Conservation (phyloP, 1,140 invertebrate genomes). For the Calephelis nemesis region DNA sequence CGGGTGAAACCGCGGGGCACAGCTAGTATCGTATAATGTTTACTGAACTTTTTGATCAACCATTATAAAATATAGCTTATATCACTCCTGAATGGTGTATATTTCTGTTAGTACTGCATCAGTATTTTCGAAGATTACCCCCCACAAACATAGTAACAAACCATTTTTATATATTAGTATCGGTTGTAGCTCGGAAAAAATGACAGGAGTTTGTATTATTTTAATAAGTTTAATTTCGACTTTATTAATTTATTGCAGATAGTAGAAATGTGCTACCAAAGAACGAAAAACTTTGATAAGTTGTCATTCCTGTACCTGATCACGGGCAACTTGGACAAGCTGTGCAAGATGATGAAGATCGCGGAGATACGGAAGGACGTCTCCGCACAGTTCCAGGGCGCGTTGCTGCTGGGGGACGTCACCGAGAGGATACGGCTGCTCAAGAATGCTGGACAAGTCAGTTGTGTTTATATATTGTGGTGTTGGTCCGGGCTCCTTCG, state of each 20-base stretch:
- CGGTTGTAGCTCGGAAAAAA: too few species aligned
- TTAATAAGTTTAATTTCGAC: neutral
- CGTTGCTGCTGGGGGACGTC: conserved; percentile 94
- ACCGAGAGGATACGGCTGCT: conserved; percentile 93
- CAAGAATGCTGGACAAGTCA: conserved; percentile 85
- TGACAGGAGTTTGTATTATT: too few species aligned
- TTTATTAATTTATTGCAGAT: conserved; percentile 61
- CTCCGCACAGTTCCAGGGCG: conserved; percentile 97
- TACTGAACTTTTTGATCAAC: too few species aligned
- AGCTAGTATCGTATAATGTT: too few species aligned
- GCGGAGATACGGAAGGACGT: conserved; percentile 97
- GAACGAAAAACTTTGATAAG: conserved; percentile 99
- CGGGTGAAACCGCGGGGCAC: too few species aligned
- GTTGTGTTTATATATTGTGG: neutral
- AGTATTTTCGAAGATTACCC: too few species aligned
- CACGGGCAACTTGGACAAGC: conserved; percentile 93
- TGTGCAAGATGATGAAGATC: conserved; percentile 99
- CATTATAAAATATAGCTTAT: too few species aligned
- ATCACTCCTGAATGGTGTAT: too few species aligned
- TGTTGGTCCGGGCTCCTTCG: too few species aligned
- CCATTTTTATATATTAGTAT: too few species aligned
- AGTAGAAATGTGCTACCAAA: conserved; percentile 99
- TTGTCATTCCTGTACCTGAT: conserved; percentile 98
- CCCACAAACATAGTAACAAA: too few species aligned
- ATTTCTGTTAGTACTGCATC: too few species aligned